Base-by-base conservation (phyloP, 2,888 invertebrate genomes). In the Calameuta filiformis region DNA sequence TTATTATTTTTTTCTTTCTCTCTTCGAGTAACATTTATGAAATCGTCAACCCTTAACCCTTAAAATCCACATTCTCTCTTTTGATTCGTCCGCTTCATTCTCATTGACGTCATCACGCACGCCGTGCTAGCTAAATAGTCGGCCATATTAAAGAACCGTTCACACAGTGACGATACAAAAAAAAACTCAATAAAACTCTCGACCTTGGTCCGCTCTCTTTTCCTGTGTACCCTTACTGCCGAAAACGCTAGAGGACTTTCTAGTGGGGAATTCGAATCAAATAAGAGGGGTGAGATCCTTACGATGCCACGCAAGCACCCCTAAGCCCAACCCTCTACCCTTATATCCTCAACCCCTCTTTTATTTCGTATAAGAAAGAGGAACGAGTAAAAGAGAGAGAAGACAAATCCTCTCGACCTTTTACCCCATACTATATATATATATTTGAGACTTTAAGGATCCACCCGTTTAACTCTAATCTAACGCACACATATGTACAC, bases 161-260 rank as follows among this genome's bases (percentile, higher is more conserved):
- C 56, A 56, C 23, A 56, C 56, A 56, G 56, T 56, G 56, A 56
- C 23, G 56, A 56, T 56, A 56, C 9, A 2, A 56, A 23, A 23
- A 37, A 37, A 56, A 23, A 9, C 23, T 56, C 56, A 56, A 15
- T 9, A 56, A 56, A 56, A 56, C 23, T 9, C 23, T 56, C 56
- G 56, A 56, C 56, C 56, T 56, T 56, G 56, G 56, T 56, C 56
- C 56, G 56, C 56, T 56, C 56, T 56, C 56, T 56, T 56, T 56
- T 56, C 56, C 56, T 56, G 56, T 56, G 56, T 77, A 77, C 77
- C 77, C 77, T 77, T 77, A 77, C 75, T 77, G 77, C 77, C 77
- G 77, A 77, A 75, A 75, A 75, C 77, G 77, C 40, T 75, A 73
- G 33, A 56, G 23, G 56, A 56, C 56, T 23, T 56, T 23, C 56